Evolutionary conservation across 2,113 vertebrate genomes (phyloP).

Genomic region (Ifrita kowaldi): DNA sequence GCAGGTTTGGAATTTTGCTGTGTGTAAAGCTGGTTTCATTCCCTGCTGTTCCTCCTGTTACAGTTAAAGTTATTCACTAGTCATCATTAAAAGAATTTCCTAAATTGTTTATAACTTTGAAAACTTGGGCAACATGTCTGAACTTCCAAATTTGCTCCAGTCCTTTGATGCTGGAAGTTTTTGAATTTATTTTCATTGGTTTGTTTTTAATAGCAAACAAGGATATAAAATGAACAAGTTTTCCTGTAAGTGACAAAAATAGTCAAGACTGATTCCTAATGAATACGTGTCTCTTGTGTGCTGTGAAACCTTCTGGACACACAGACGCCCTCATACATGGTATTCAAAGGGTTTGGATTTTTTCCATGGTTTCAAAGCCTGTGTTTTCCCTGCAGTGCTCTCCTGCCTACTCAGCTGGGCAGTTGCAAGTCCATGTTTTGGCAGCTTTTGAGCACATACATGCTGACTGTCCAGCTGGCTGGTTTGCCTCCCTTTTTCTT

Average conservation of each 20-base stretch:
- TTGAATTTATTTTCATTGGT: background rate
- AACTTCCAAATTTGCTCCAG: background rate
- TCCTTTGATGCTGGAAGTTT: background rate
- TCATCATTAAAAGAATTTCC: background rate
- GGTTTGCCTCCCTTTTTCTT: background rate
- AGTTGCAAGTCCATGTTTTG: background rate
- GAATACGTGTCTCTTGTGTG: background rate
- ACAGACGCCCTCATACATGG: background rate
- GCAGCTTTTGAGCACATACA: background rate
- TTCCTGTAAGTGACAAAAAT: background rate
- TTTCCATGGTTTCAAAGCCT: background rate
- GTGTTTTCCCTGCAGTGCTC: background rate
- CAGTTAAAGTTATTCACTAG: background rate
- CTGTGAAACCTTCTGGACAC: background rate
- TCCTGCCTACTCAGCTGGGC: background rate
- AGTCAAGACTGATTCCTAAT: background rate
- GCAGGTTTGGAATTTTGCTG: background rate
- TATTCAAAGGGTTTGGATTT: background rate
- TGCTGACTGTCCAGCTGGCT: constrained; percentile 1
- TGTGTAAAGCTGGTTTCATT: background rate
- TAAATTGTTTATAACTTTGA: background rate
- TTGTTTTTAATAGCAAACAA: background rate
- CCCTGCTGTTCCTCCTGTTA: background rate
- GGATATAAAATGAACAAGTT: background rate
- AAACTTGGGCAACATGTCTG: background rate